Evolutionary conservation across 2,888 invertebrate species (phyloP), one percentile per base, ranked within the genome.

Genomic region (Drosophila mulleri): DNA sequence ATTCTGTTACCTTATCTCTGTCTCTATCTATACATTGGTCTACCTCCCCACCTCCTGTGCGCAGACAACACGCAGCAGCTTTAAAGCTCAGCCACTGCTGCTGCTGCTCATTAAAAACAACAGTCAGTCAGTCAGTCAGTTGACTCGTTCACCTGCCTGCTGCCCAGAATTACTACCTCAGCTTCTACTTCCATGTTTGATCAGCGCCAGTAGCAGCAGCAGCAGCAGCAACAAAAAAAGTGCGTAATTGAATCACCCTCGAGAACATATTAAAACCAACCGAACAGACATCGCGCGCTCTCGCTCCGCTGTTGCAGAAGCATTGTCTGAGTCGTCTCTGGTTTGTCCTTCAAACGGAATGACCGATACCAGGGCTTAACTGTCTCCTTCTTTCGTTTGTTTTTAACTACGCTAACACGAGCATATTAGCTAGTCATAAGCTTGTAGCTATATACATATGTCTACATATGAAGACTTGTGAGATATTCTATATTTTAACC

Each of bases 241-340:
- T 59, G 67, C 80, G 86, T 86, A 86, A 85, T 85, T 85, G 84
- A 85, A 85, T 86, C 86, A 86, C 81, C 86, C 84, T 84, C 83
- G 83, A 83, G 86, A 84, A 84, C 86, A 86, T 84, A 85, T 84
- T 84, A 84, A 84, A 84, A 85, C 83, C 83, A 78, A 80, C 78
- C 86, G 45, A 67, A 75, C 68, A 71, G 65, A 69, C 69, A 71
- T 59, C 54, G 41, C 54, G 48, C 54, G 48, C 48, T 26, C 57
- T 50, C 67, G 50, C 66, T 50, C 23, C 23, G 23, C 23, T 20
- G 16, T 57, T 16, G 47, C 29, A 58, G 67, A 50, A 64, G 67
- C 75, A 74, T 78, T 83, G 82, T 83, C 75, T 72, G 83, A 69
- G 61, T 77, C 67, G 72, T 74, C 70, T 77, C 84, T 60, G 84